Evolutionary conservation across 2,888 invertebrate species (phyloP).

Genomic region (Axea sp.): DNA sequence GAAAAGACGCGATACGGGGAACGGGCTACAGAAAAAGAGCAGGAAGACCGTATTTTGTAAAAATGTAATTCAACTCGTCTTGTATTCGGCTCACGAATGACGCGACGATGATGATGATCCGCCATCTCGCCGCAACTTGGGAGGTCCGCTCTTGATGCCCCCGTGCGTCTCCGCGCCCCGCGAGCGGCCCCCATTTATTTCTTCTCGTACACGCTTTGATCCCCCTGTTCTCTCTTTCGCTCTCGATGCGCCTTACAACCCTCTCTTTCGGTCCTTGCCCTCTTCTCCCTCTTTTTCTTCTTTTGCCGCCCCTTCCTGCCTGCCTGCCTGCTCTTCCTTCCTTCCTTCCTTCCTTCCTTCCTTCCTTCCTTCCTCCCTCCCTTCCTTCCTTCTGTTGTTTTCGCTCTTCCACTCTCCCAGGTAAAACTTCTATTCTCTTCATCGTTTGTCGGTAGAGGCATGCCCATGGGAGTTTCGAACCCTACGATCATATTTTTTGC

Average conservation of each 20-base stretch:
- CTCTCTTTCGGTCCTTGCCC: conserved; percentile 62
- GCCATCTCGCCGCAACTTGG: conserved; percentile 79
- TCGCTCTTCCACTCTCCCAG: conserved; percentile 63
- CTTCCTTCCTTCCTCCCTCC: conserved; percentile 61
- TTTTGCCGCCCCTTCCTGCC: conserved; percentile 48
- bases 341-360: conserved; percentile 57
- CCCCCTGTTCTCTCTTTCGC: conserved; percentile 56
- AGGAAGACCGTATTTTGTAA: conserved; percentile 65
- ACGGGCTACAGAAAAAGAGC: conserved; percentile 9
- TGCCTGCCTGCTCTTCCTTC: conserved; percentile 38
- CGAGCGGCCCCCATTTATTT: conserved; percentile 71
- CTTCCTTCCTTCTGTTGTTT: conserved; percentile 43
- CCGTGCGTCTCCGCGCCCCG: conserved; percentile 68
- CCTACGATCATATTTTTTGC: conserved; percentile 74
- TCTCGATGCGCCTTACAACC: conserved; percentile 59
- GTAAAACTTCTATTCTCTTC: conserved; percentile 70
- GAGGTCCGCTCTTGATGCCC: conserved; percentile 79
- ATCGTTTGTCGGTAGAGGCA: conserved; percentile 65
- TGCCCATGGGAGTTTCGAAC: conserved; percentile 70
- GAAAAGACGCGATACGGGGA: conserved; percentile 2
- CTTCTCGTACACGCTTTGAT: conserved; percentile 74
- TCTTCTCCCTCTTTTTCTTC: conserved; percentile 60
- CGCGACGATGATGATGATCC: conserved; percentile 79
- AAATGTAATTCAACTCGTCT: conserved; percentile 65
- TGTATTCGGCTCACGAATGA: conserved; percentile 78